Conservation (phyloP, 2,113 vertebrate species). For the Myiozetetes cayanensis region DNA sequence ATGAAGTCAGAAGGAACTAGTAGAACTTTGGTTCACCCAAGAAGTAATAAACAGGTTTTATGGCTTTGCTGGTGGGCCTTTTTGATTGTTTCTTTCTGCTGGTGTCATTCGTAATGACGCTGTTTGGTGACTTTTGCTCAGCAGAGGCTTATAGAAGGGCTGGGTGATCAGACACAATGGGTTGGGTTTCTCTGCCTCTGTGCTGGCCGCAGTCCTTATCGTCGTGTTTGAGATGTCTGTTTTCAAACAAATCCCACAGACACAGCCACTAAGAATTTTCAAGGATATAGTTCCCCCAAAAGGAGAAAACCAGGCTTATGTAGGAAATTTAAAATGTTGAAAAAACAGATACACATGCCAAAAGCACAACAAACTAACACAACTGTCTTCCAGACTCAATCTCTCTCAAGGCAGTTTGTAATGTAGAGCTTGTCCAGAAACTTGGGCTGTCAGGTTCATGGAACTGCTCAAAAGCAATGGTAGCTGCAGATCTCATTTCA, state of each 20-base stretch:
- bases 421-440: neutral
- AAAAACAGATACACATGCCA: neutral
- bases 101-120: neutral
- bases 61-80: neutral
- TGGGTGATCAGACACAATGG: neutral
- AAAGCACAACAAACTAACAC: neutral
- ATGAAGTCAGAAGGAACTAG: neutral
- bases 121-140: neutral
- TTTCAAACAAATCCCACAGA: neutral
- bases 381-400: neutral
- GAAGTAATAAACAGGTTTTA: neutral
- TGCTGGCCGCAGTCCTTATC: neutral
- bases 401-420: neutral
- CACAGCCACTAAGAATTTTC: neutral
- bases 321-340: neutral
- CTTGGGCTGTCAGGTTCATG: neutral
- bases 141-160: neutral
- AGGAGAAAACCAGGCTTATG: neutral
- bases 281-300: neutral
- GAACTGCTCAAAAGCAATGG: neutral
- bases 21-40: neutral
- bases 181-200: neutral
- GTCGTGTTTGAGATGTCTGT: neutral
- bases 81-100: neutral
- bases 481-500: neutral